These are phyloP conservation scores for Pollachius pollachius DNA, from an alignment of 2,113 vertebrate species.

Conservation along the genomic window DNA sequence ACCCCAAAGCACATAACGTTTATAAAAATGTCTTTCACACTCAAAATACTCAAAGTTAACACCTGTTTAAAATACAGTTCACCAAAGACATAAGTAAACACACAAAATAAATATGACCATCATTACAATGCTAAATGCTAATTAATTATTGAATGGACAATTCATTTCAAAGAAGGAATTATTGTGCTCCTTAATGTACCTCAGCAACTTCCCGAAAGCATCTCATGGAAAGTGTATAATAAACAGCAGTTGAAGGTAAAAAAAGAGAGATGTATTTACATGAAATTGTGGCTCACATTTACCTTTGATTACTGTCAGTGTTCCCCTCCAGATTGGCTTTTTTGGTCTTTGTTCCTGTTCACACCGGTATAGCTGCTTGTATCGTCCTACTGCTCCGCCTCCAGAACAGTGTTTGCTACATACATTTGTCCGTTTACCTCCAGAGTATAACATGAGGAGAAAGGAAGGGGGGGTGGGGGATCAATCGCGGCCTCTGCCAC, in stretches of 20 bases:
- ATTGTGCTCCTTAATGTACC: conserved; percentile 41
- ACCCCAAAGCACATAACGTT: background rate
- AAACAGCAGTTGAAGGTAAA: conserved; percentile 4
- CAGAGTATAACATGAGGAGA: background rate
- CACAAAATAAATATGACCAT: conserved; percentile 2
- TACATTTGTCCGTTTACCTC: conserved; percentile 39
- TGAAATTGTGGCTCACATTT: conserved; percentile 28
- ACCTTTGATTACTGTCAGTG: conserved; percentile 2
- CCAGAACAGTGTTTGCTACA: conserved; percentile 87
- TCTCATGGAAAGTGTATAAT: conserved; percentile 1
- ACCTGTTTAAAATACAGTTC: background rate
- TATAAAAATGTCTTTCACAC: background rate
- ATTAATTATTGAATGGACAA: background rate
- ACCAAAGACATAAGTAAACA: background rate
- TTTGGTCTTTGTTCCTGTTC: conserved; percentile 41
- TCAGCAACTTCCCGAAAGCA: background rate
- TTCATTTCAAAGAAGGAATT: conserved; percentile 7
- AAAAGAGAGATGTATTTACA: conserved; percentile 8
- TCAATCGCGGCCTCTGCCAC: background rate
- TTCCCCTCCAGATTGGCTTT: conserved; percentile 9
- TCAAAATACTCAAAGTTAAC: too few species aligned
- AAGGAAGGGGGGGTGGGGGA: background rate
- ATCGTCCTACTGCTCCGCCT: conserved; percentile 70
- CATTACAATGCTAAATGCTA: background rate
- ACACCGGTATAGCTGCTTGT: conserved; percentile 71